Percentiles rank a stretch among this genome's conserved stretches.
Evolutionary conservation across 1,140 invertebrate genomes (phyloP).

Genomic region (Drosophila repleta): DNA sequence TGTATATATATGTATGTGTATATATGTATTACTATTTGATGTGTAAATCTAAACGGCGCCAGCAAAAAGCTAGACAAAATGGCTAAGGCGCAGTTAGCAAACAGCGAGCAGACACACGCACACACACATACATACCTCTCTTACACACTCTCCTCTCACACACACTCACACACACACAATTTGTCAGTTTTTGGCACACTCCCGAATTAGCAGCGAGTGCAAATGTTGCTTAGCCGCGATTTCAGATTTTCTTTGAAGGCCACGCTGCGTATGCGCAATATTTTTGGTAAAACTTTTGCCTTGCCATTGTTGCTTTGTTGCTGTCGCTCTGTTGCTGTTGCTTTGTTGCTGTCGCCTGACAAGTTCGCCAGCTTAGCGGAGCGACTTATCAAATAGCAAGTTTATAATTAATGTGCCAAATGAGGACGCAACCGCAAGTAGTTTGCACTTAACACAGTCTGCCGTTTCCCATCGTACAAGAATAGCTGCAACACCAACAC

Average conservation of each 20-base stretch:
- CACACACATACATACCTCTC: constrained; percentile 11
- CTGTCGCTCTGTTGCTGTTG: constrained; percentile 2
- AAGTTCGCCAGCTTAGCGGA: constrained; percentile 25
- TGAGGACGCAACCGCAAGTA: constrained; percentile 5
- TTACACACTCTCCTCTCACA: constrained; percentile 7
- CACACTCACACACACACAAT: constrained; percentile 8
- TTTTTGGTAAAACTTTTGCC: constrained; percentile 13
- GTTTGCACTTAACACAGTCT: constrained; percentile 30
- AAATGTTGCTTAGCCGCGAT: constrained; percentile 32
- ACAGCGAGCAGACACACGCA: constrained; percentile 1
- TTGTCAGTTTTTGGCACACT: constrained; percentile 38
- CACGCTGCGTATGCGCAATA: constrained; percentile 49
- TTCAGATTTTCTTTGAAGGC: constrained; percentile 31
- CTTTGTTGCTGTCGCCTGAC: constrained; percentile 4
- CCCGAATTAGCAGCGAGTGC: constrained; percentile 34
- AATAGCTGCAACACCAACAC: constrained; percentile 12
- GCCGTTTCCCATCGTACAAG: constrained; percentile 22
- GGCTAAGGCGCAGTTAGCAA: constrained; percentile 39
- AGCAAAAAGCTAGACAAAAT: constrained; percentile 38
- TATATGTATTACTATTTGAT: constrained; percentile 3
- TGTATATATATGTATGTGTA: neutral
- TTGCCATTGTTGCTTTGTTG: neutral
- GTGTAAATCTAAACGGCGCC: constrained; percentile 37
- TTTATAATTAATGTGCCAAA: constrained; percentile 62
- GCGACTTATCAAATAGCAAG: constrained; percentile 39